Evolutionary conservation across 2,888 invertebrate species (phyloP), one percentile per base, ranked within the genome.

Genomic region (Coleophora flavipennella): DNA sequence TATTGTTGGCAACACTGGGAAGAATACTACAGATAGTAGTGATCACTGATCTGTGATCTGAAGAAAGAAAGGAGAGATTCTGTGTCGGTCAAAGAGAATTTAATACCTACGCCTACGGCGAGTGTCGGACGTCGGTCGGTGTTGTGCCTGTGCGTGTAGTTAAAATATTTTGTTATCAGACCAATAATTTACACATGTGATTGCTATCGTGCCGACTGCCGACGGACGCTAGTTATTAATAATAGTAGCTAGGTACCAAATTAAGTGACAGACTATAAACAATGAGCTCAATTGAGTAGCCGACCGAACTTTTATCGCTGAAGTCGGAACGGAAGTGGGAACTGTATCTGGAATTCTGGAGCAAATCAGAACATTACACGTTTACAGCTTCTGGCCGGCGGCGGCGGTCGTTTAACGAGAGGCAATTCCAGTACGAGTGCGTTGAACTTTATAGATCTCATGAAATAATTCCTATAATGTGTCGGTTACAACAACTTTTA

Each of bases 261-360:
- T n/a, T n/a, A n/a, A n/a, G 33, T 33, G 12, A 33, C 33, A 29
- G 9, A n/a, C 9, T 8, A n/a, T 3, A 2, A 12, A n/a, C n/a
- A 12, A 10, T 11, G 8, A 12, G 11, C 8, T 3, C 12, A 12
- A 13, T 3, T 32, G 2, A 9, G 11, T 3, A n/a, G 29, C 34
- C 26, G 47, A 48, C 45, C 34, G 45, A 38, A 31, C 35, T 39
- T 20, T 77, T 79, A 78, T 77, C 76, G 64, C 41, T 47, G 62
- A 64, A 41, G 41, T 42, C 41, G 73, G 74, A 71, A 69, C 41
- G 74, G 74, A 71, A 69, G 62, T 57, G 57, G 53, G 55, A 63
- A 51, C 53, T 45, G 50, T 67, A 72, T 67, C 64, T 68, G 57
- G 70, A 64, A 53, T 74, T 36, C 36, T 42, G 39, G 42, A 39